Evolutionary conservation across 2,113 vertebrate species (phyloP), one percentile per base, ranked within the genome.

Genomic region (Genyomyrus donnyi): DNA sequence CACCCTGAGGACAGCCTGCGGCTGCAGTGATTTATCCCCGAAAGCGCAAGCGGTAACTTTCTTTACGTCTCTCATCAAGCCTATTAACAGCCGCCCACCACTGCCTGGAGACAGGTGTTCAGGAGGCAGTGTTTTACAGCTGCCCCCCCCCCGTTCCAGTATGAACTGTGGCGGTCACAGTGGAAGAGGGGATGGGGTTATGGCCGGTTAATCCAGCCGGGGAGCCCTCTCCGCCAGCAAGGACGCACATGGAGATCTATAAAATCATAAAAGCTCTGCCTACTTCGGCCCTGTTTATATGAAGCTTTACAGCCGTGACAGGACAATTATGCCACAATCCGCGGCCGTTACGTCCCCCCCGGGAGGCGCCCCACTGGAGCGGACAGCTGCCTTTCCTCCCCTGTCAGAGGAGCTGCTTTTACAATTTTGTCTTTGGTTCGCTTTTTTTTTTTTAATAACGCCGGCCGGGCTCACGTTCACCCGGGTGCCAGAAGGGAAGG

Each of bases 41-140:
- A 85, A 85, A 92, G 92, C 45, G 89, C 66, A 90, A 80, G 88
- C 91, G 91, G 92, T 92, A 93, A 94, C 93, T 94, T 93, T 93
- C 93, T 95, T 93, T 94, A 94, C 56, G 91, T 94, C 94, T 94
- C 95, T 95, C 94, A 92, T 94, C 94, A 93, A 85, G 93, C 92
- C 92, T 93, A 93, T 95, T 95, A 95, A 95, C 94, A 91, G 94
- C 93, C 91, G 91, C 92, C 91, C 90, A 94, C 94, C 92, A 70
- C 91, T 87, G 92, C 92, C 92, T 93, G 92, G 92, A 95, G 95
- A 93, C 95, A 95, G 94, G 94, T 95, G 94, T 93, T 90, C 90
- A 48, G 66, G 91, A 94, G 91, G 89, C 70, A 39, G 83, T 89
- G 91, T 92, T 95, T 93, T 93, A 94, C 92, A 91, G 92, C 93